Base-by-base conservation (phyloP, 2,797 vertebrate species). In the Toxotes lorentzi region DNA sequence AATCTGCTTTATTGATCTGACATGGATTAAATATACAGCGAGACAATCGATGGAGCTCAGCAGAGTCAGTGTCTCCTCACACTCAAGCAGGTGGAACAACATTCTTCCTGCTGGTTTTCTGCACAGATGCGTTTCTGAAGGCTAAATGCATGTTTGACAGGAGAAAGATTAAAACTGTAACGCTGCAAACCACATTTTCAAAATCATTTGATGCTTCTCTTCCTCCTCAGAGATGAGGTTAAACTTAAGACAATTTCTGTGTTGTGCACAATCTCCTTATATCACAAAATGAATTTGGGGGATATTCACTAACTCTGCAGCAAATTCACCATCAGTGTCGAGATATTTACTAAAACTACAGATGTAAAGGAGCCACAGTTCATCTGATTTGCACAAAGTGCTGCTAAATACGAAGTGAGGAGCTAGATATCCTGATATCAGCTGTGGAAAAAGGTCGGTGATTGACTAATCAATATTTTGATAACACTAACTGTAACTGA, bases 1-100 rank as follows among this genome's bases (percentile, higher is more conserved):
- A 84, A 84, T 68, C 80, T 51, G 38, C 56, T 27, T 41, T 7
- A 83, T 86, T 65, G 82, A 86, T 82, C 83, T 2, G 21, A 34
- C 69, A 9, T 0, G 61, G 73, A 60, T 64, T 73, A 58, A 73
- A 81, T 51, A 64, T 59, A 69, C 2, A 60, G 71, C 54, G 3
- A 67, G 76, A 48, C 54, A 1, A 85, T 83, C 35, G 43, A 82
- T 83, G 0, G 30, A 45, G 14, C 38, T 67, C 62, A n/a, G 16
- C 71, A 24, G 53, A 48, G 58, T 0, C 41, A 57, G 72, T 35
- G 73, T 32, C 38, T 70, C 60, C 4, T 59, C 19, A 23, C 0
- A 38, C 82, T 72, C 58, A 64, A 56, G 61, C 24, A 7, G 32
- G 58, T 11, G 60, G 61, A 86, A 19, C 71, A 16, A 2, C 57